Conservation (phyloP, 2,797 vertebrate species). For the Muscicapa comitata region DNA sequence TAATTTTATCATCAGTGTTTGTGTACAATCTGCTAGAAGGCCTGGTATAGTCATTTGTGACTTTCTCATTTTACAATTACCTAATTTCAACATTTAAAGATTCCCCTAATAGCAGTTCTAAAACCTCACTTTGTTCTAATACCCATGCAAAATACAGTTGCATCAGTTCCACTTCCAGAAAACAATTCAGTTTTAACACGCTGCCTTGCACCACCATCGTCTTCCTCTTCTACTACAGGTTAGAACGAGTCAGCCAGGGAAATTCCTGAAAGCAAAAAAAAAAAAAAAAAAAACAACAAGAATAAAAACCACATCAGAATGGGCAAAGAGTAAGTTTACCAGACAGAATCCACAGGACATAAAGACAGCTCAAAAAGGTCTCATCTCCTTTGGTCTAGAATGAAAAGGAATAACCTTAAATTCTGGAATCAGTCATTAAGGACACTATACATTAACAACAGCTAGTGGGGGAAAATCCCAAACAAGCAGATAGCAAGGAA, state of each 20-base stretch:
- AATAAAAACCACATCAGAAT: not conserved
- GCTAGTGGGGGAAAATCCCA: not conserved
- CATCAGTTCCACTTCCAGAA: not conserved
- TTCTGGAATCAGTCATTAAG: not conserved
- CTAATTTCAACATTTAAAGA: not conserved
- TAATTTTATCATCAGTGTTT: not conserved
- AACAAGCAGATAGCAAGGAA: not conserved
- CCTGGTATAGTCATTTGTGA: not conserved
- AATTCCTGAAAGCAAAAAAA: constrained; percentile 85
- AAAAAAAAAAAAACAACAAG: not conserved
- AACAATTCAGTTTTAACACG: not conserved
- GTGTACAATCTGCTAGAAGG: not conserved
- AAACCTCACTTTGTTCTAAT: not conserved
- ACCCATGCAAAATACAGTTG: not conserved
- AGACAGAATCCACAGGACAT: not conserved
- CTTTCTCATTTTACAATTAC: not conserved
- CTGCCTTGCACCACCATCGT: not conserved
- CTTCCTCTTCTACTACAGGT: constrained; percentile 76
- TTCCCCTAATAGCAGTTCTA: not conserved
- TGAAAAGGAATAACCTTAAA: not conserved
- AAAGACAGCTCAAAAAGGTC: not conserved
- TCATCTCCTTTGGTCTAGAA: not conserved
- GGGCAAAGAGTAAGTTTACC: not conserved
- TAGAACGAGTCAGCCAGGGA: constrained; percentile 94
- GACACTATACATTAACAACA: not conserved